Percentiles rank a stretch among this genome's conserved stretches.
These are phyloP conservation scores for Phylloscopus whistleri DNA, from an alignment of 2,113 vertebrate species.

Conservation along the genomic window DNA sequence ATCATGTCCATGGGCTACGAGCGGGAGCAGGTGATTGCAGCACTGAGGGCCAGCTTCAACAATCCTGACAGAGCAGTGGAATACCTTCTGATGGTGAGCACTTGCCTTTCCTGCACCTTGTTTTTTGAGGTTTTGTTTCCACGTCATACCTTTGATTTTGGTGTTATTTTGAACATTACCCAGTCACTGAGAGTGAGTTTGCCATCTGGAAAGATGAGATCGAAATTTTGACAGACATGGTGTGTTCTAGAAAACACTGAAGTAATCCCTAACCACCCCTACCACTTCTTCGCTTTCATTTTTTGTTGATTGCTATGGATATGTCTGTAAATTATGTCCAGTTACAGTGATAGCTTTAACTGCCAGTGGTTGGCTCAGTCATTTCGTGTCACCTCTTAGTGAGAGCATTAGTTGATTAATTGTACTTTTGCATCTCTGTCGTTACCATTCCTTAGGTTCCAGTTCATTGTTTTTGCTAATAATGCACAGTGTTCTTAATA, in stretches of 20 bases:
- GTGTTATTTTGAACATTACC: not conserved
- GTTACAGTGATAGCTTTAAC: not conserved
- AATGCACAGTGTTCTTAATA: not conserved
- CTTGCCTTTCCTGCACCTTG: not conserved
- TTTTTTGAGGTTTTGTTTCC: not conserved
- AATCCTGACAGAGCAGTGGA: conserved; percentile 96
- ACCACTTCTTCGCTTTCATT: not conserved
- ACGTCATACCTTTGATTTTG: not conserved
- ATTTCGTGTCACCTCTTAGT: not conserved
- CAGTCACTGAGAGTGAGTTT: not conserved
- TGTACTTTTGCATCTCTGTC: not conserved
- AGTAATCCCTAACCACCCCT: not conserved
- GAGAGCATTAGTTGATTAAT: not conserved
- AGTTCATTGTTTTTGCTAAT: not conserved
- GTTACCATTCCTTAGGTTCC: not conserved
- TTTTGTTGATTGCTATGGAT: not conserved
- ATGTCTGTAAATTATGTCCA: not conserved
- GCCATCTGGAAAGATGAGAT: not conserved
- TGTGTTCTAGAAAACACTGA: not conserved
- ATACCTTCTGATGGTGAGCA: conserved; percentile 91
- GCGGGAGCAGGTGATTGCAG: conserved; percentile 88
- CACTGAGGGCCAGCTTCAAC: conserved; percentile 94
- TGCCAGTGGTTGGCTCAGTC: not conserved
- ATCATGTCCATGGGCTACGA: conserved; percentile 99
- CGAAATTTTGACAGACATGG: not conserved